Conservation (phyloP, 2,797 vertebrate genomes). For the Thunnus albacares region DNA sequence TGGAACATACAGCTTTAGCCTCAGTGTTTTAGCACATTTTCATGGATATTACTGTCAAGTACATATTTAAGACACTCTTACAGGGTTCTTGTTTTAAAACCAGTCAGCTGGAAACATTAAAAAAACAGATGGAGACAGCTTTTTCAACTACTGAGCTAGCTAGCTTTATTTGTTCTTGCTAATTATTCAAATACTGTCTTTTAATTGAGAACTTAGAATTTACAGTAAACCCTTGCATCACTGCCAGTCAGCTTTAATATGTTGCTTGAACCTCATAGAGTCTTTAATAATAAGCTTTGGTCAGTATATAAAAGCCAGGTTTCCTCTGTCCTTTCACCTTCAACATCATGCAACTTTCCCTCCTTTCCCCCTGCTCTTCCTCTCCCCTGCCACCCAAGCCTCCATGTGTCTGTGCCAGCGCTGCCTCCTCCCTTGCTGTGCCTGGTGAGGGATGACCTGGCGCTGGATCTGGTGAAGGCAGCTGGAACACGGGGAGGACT, state of each 20-base stretch:
- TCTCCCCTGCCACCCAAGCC: conserved; percentile 34
- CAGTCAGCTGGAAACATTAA: too few species aligned
- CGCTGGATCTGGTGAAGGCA: conserved; percentile 72
- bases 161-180: neutral
- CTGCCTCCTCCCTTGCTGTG: conserved; percentile 71
- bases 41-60: too few species aligned
- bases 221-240: neutral
- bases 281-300: conserved; percentile 18
- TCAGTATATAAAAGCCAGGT: conserved; percentile 7
- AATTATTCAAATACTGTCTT: neutral
- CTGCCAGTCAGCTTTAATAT: neutral
- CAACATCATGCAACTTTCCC: conserved; percentile 33
- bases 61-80: too few species aligned
- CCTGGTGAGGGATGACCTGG: conserved; percentile 79
- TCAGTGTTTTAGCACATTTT: too few species aligned
- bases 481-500: conserved; percentile 75
- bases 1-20: too few species aligned
- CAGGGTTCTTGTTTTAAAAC: too few species aligned
- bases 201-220: neutral
- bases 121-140: too few species aligned
- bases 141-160: too few species aligned
- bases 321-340: conserved; percentile 64
- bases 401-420: conserved; percentile 55
- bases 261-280: neutral
- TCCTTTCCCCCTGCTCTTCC: conserved; percentile 37